phyloP scores from a whole-genome alignment of 2,888 invertebrate species.

The Leptopilina drosophilae region DNA sequence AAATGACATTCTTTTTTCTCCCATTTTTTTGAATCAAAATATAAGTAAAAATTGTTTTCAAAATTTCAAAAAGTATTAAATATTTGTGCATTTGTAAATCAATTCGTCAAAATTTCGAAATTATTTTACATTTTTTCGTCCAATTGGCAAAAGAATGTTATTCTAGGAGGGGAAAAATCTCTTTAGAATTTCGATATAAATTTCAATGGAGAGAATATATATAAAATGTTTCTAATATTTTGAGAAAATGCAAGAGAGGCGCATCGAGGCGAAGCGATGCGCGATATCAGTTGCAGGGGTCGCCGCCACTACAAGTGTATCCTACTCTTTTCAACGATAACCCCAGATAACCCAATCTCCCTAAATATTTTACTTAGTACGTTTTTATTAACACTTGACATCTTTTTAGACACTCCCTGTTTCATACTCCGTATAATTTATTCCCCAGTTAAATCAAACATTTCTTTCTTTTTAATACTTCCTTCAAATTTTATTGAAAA shows the following conservation, averaged over 20 bases:
- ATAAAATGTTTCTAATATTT: conserved; percentile 50
- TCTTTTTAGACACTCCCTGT: conserved; percentile 36
- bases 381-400: conserved; percentile 45
- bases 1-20: too few species aligned
- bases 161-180: too few species aligned
- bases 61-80: too few species aligned
- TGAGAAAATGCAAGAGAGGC: conserved; percentile 67
- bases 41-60: too few species aligned
- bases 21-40: too few species aligned
- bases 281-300: conserved; percentile 68
- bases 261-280: conserved; percentile 72
- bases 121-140: too few species aligned
- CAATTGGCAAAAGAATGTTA: too few species aligned
- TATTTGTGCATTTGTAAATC: too few species aligned
- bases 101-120: too few species aligned
- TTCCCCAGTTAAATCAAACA: not conserved
- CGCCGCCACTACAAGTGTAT: conserved; percentile 68
- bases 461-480: not conserved
- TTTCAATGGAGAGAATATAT: not conserved
- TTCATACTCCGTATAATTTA: conserved; percentile 18
- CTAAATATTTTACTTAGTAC: conserved; percentile 49
- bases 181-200: not conserved
- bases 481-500: not conserved
- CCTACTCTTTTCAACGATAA: conserved; percentile 58
- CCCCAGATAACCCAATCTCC: conserved; percentile 54